These are phyloP conservation scores for Melospiza georgiana DNA, from an alignment of 2,113 vertebrate genomes.

Conservation along the genomic window DNA sequence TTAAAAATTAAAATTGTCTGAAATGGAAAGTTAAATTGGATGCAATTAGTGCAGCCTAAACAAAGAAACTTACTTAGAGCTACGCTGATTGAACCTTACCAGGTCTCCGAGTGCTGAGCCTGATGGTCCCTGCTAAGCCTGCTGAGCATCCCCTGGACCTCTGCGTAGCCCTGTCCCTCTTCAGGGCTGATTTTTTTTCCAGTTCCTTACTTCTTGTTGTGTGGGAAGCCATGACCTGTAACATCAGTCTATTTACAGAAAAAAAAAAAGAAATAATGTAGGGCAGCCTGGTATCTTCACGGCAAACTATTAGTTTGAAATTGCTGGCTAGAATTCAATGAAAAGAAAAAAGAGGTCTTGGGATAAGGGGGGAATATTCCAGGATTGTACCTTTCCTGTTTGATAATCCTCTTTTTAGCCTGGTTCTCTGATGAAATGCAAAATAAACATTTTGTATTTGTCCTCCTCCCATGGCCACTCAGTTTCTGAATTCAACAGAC, in stretches of 20 bases:
- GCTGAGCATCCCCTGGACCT: background rate
- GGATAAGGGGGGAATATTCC: background rate
- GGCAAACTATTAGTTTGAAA: background rate
- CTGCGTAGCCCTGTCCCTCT: background rate
- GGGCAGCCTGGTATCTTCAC: background rate
- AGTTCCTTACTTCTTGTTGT: background rate
- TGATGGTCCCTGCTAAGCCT: background rate
- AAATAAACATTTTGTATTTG: background rate
- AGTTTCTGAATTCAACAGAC: background rate
- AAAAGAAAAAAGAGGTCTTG: background rate
- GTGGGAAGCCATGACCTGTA: background rate
- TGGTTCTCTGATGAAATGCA: background rate
- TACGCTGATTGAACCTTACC: background rate
- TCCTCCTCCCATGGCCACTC: background rate
- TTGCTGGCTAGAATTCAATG: background rate
- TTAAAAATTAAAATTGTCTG: background rate
- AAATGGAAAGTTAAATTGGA: background rate
- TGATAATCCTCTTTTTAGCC: background rate
- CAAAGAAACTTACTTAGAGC: background rate
- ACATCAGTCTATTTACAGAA: background rate
- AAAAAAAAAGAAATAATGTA: background rate
- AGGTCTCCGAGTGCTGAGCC: background rate
- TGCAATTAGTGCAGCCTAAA: background rate
- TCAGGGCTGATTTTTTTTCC: background rate
- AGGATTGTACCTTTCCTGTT: background rate